These are phyloP conservation scores for Melolontha melolontha DNA, from an alignment of 2,888 invertebrate genomes.

Conservation along the genomic window DNA sequence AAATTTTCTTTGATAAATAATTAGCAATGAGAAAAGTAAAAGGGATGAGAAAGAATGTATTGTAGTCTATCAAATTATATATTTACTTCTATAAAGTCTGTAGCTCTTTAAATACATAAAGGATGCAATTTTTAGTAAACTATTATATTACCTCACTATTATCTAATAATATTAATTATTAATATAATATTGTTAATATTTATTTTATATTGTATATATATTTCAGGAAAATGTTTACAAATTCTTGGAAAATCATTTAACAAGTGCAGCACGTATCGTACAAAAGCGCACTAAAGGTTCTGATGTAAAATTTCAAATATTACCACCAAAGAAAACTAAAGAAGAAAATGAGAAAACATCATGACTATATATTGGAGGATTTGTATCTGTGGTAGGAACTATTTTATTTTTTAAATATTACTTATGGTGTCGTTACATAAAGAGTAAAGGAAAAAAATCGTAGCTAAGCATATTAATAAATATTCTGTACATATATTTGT, in stretches of 20 bases:
- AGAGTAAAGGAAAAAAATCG: constrained; percentile 39
- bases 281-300: constrained; percentile 75
- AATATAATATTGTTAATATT: too few relatives aligned
- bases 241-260: constrained; percentile 69
- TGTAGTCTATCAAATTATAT: too few relatives aligned
- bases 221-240: constrained; percentile 73
- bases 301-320: constrained; percentile 73
- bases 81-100: too few relatives aligned
- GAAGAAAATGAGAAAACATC: constrained; percentile 39
- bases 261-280: constrained; percentile 69
- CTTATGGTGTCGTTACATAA: constrained; percentile 47
- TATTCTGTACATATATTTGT: too few relatives aligned
- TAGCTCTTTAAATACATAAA: too few relatives aligned
- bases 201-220: constrained; percentile 35
- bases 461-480: constrained; percentile 5
- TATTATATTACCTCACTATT: too few relatives aligned
- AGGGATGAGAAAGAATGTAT: too few relatives aligned
- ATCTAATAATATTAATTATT: too few relatives aligned
- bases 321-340: constrained; percentile 66
- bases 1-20: too few relatives aligned
- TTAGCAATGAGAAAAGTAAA: too few relatives aligned
- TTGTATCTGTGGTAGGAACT: constrained; percentile 34
- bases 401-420: constrained; percentile 49
- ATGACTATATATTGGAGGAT: constrained; percentile 50
- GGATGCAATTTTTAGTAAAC: too few relatives aligned